phyloP scores from a whole-genome alignment of 35 echinoderm and acorn worm species.

The Chiridota heheva region DNA sequence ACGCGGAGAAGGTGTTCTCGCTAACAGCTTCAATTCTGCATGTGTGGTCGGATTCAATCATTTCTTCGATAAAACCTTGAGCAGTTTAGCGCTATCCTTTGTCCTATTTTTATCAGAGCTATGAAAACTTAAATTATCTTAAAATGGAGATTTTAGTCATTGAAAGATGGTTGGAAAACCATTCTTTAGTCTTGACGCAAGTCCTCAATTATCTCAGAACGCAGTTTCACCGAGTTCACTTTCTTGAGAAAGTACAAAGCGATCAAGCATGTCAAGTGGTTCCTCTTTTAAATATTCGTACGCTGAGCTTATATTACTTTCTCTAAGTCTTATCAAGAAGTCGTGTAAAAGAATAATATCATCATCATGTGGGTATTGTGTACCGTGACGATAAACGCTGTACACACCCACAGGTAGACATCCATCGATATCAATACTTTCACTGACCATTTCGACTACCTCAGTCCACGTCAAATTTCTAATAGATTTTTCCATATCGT shows the following conservation, averaged over 20 bases:
- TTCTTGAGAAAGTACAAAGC: slow-evolving; percentile 1
- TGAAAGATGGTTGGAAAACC: slow-evolving; percentile 1
- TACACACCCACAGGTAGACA: slow-evolving; percentile 41
- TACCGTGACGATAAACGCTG: slow-evolving; percentile 42
- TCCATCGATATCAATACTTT: slow-evolving; percentile 5
- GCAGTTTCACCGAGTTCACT: slow-evolving; percentile 7
- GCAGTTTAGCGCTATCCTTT: slow-evolving; percentile 43
- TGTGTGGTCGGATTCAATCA: too few relatives aligned
- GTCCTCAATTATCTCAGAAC: slow-evolving; percentile 4
- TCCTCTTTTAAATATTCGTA: slow-evolving; percentile 35
- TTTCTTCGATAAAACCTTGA: slow-evolving; percentile 43
- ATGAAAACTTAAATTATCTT: slow-evolving; percentile 41
- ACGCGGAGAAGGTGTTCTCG: too few relatives aligned
- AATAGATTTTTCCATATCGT: not conserved
- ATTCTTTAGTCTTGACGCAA: slow-evolving; percentile 24
- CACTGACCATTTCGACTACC: not conserved
- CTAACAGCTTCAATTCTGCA: too few relatives aligned
- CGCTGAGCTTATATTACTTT: slow-evolving; percentile 23
- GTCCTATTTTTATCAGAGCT: slow-evolving; percentile 25
- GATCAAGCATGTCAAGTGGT: not conserved
- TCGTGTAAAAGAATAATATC: not conserved
- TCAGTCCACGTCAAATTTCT: slow-evolving; percentile 26
- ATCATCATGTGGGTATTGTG: slow-evolving; percentile 25
- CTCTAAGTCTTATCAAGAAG: slow-evolving; percentile 11
- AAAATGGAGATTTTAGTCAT: not conserved